These are phyloP conservation scores for Myotis vivesi DNA, from an alignment of 2,797 vertebrate species.

Conservation along the genomic window DNA sequence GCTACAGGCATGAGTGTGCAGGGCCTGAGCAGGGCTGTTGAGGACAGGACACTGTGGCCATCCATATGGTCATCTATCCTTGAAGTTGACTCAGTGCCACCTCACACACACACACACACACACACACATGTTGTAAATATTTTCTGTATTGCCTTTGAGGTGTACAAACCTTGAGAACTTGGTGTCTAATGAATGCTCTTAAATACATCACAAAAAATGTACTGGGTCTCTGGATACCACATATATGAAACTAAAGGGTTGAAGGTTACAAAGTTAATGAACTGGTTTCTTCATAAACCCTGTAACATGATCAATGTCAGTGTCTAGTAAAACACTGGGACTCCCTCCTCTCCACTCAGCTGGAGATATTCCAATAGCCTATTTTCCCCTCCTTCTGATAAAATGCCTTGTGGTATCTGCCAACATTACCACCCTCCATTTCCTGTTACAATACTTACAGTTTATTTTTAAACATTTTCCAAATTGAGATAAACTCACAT, in stretches of 20 bases:
- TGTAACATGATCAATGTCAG: accelerated
- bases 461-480: background rate
- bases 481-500: background rate
- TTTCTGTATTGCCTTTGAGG: background rate
- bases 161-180: background rate
- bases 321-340: background rate
- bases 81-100: background rate
- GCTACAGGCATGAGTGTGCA: background rate
- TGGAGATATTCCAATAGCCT: background rate
- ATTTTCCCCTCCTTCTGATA: background rate
- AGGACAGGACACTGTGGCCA: background rate
- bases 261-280: background rate
- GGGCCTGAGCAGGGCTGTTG: background rate
- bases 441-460: background rate
- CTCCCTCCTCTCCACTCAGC: background rate
- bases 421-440: background rate
- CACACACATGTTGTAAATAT: background rate
- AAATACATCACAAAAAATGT: background rate
- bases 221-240: background rate
- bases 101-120: background rate
- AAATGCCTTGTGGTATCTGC: background rate
- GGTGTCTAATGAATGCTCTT: background rate
- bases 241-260: background rate
- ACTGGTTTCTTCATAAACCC: background rate
- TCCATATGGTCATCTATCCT: background rate